Evolutionary conservation across 1,140 invertebrate species (phyloP).

Genomic region (Drosophila tristis): DNA sequence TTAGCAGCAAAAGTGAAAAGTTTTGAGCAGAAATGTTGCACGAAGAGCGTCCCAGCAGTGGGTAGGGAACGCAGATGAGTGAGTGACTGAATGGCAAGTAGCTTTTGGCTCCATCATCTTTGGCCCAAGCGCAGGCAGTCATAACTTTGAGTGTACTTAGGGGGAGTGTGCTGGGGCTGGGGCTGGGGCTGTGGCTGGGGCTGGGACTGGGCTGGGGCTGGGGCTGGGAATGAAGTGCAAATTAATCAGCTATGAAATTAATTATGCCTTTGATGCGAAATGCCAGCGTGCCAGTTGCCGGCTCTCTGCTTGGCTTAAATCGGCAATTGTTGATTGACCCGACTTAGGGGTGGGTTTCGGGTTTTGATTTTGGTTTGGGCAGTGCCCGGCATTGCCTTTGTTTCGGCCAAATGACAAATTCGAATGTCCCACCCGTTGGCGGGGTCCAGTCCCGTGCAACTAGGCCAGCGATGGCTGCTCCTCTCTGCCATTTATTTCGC

Average conservation of each 20-base stretch:
- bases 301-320: not conserved
- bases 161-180: not conserved
- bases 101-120: too few relatives aligned
- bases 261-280: constrained; percentile 52
- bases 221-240: constrained; percentile 36
- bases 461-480: not conserved
- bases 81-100: too few relatives aligned
- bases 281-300: constrained; percentile 3
- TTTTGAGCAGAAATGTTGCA: too few relatives aligned
- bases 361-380: not conserved
- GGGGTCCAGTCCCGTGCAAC: not conserved
- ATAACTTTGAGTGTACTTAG: too few relatives aligned
- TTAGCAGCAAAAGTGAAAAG: too few relatives aligned
- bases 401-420: constrained; percentile 1
- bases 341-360: too few relatives aligned
- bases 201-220: not conserved
- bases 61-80: too few relatives aligned
- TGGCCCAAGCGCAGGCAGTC: too few relatives aligned
- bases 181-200: not conserved
- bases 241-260: constrained; percentile 63
- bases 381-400: too few relatives aligned
- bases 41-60: too few relatives aligned
- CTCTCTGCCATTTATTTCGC: constrained; percentile 25
- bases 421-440: constrained; percentile 10
- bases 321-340: constrained; percentile 3